Evolutionary conservation across 2,888 invertebrate species (phyloP).

Genomic region (Plagodis pulveraria): DNA sequence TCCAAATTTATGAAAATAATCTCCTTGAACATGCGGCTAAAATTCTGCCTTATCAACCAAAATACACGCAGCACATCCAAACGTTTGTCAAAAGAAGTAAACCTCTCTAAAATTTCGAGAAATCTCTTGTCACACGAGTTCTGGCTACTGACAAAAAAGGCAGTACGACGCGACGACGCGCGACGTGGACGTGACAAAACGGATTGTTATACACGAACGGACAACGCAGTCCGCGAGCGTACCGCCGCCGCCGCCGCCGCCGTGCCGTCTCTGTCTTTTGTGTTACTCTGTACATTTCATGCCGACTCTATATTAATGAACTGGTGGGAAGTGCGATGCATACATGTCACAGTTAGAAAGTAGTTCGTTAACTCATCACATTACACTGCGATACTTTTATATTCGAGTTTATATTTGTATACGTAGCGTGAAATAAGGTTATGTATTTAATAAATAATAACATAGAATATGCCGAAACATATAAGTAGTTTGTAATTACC

Average conservation of each 20-base stretch:
- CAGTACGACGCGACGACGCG: constrained; percentile 31
- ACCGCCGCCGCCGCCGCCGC: constrained; percentile 3
- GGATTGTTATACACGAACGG: constrained; percentile 32
- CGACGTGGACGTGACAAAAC: constrained; percentile 33
- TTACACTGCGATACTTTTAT: too few relatives aligned
- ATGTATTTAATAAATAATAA: too few relatives aligned
- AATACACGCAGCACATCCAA: constrained; percentile 3
- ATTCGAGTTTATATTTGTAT: too few relatives aligned
- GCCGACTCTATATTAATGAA: constrained; percentile 19
- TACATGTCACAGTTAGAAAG: constrained; percentile 5
- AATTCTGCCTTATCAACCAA: too few relatives aligned
- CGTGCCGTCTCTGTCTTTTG: constrained; percentile 29
- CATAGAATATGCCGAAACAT: too few relatives aligned
- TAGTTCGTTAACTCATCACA: too few relatives aligned
- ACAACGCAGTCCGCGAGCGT: constrained; percentile 7
- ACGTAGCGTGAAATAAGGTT: too few relatives aligned
- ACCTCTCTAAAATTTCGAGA: constrained; percentile 20
- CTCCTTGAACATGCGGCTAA: too few relatives aligned
- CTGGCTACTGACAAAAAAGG: constrained; percentile 26
- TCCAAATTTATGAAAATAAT: too few relatives aligned
- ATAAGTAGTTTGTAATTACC: too few relatives aligned
- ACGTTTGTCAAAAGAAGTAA: constrained; percentile 22
- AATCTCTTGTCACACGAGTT: constrained; percentile 20
- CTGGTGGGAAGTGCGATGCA: constrained; percentile 26
- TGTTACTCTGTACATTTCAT: constrained; percentile 24